A percentile compares a stretch with the other conserved stretches of the same genome.
These are phyloP conservation scores for Phalacrocorax pelagicus DNA, from an alignment of 2,113 vertebrate species.

Conservation along the genomic window DNA sequence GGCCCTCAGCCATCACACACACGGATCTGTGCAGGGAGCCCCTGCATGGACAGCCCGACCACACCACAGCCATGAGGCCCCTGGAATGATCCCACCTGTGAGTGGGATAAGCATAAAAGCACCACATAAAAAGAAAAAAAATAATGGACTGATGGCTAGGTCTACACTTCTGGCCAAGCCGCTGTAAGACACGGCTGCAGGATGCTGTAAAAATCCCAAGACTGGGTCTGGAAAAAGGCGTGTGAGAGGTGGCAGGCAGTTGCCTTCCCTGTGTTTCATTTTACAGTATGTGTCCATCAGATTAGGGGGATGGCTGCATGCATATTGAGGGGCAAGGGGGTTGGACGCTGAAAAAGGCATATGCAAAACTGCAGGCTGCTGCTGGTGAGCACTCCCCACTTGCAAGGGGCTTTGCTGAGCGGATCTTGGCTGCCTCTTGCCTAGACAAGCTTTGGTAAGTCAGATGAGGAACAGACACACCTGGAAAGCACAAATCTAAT, in stretches of 20 bases:
- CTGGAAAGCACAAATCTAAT: background rate
- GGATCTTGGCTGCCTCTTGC: background rate
- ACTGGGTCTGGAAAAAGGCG: accelerated
- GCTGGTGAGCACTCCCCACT: background rate
- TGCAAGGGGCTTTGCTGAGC: background rate
- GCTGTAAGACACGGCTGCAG: background rate
- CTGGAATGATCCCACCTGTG: background rate
- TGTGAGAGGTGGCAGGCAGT: accelerated
- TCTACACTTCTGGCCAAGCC: background rate
- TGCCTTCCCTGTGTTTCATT: background rate
- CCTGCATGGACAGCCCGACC: accelerated
- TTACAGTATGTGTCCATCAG: accelerated
- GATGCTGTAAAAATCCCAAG: background rate
- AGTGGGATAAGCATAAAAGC: background rate
- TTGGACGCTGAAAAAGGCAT: background rate
- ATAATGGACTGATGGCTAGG: background rate
- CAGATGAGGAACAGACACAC: background rate
- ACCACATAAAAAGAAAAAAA: background rate
- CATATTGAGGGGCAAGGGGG: accelerated
- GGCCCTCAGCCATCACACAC: accelerated
- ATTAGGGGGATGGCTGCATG: background rate
- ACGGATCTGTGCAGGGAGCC: background rate
- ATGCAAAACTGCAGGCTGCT: background rate
- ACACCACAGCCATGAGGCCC: accelerated
- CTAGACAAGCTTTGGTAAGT: background rate